These are phyloP conservation scores for Trachelus tabidus DNA, from an alignment of 2,888 invertebrate genomes.

Conservation along the genomic window DNA sequence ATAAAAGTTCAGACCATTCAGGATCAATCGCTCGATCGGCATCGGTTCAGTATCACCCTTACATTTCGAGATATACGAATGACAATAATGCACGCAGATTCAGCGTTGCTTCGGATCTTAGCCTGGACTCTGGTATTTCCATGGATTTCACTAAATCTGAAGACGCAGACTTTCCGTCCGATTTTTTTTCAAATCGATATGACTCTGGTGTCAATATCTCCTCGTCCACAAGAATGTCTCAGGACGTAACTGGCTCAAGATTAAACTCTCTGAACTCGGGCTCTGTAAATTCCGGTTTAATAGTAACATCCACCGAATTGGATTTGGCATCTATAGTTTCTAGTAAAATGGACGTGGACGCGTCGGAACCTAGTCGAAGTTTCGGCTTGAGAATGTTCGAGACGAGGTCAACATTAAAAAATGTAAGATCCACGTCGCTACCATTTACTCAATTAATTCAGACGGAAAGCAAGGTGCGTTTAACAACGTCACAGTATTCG, in stretches of 20 bases:
- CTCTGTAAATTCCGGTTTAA: not conserved
- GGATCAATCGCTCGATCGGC: not conserved
- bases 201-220: conserved; percentile 46
- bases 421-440: not conserved
- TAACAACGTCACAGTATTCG: not conserved
- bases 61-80: not conserved
- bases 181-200: conserved; percentile 32
- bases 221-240: conserved; percentile 30
- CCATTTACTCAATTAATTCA: not conserved
- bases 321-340: not conserved
- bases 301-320: not conserved
- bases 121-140: conserved; percentile 51
- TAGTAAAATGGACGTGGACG: not conserved
- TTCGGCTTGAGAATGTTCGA: not conserved
- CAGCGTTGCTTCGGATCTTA: conserved; percentile 24
- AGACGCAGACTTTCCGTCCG: conserved; percentile 28
- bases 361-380: not conserved
- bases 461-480: not conserved
- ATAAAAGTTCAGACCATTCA: not conserved
- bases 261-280: not conserved
- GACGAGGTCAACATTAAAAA: not conserved
- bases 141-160: conserved; percentile 44
- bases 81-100: not conserved
- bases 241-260: conserved; percentile 1
- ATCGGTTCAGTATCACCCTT: not conserved